Evolutionary conservation across 2,888 invertebrate species (phyloP).

Genomic region (Andrena hattorfiana): DNA sequence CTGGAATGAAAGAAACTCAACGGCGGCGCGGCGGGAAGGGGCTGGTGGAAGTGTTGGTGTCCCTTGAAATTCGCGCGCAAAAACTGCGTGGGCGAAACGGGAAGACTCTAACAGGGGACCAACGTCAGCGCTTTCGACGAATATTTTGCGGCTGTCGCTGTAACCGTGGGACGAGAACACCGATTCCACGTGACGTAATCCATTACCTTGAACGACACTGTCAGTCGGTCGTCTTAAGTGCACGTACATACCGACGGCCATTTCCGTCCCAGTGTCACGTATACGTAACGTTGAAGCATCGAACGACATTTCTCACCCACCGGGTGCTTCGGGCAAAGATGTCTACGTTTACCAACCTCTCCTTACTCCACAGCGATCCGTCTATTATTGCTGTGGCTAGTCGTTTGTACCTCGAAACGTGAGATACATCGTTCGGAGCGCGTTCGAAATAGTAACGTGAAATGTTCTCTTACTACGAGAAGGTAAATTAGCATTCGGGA

Average conservation of each 20-base stretch:
- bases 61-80: conserved; percentile 54
- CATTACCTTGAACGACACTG: conserved; percentile 66
- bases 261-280: conserved; percentile 35
- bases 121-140: conserved; percentile 37
- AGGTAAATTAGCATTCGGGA: too few species aligned
- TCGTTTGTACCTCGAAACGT: too few species aligned
- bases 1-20: conserved; percentile 49
- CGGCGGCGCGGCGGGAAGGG: conserved; percentile 5
- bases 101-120: conserved; percentile 40
- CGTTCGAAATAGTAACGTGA: too few species aligned
- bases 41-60: conserved; percentile 45
- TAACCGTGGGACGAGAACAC: conserved; percentile 37
- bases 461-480: too few species aligned
- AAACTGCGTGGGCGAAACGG: conserved; percentile 26
- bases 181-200: conserved; percentile 63
- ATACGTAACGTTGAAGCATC: conserved; percentile 29
- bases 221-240: conserved; percentile 52
- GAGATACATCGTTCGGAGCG: too few species aligned
- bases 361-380: not conserved
- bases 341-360: conserved; percentile 27
- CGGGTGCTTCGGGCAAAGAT: conserved; percentile 4
- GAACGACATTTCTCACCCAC: conserved; percentile 48
- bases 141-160: conserved; percentile 48
- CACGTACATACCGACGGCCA: conserved; percentile 21
- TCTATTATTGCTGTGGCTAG: too few species aligned